Evolutionary conservation across 2,888 invertebrate species (phyloP), one percentile per base, ranked within the genome.

Genomic region (Cephonodes hylas): DNA sequence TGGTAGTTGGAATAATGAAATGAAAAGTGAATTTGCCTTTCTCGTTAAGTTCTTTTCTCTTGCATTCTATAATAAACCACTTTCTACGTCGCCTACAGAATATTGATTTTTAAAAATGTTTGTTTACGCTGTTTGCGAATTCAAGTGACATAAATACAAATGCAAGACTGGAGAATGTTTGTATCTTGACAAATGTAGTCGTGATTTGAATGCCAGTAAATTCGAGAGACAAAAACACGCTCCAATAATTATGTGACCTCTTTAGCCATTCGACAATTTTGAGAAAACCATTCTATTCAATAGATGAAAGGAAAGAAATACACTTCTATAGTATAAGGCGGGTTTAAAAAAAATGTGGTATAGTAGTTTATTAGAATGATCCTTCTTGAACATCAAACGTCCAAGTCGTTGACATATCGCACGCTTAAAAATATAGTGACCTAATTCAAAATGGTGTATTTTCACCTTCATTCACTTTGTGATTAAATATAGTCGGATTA

Each of bases 201-300:
- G 72, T 79, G 75, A 75, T 69, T 63, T 18, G 59, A 66, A 74
- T 69, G 73, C 67, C 70, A 71, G 65, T 61, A 68, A 75, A 71
- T 70, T 71, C 68, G 73, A 71, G 68, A 69, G 73, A 72, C 71
- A 70, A 66, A 65, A 66, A 64, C 71, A 77, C 69, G 78, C 78
- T 80, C 80, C 73, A 68, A 71, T n/a, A 73, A 74, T 74, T 65
- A 42, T 58, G 57, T 27, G 68, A 62, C 68, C 71, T 63, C 66
- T 75, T 74, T 74, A 65, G 31, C 27, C 18, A 27, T 53, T 10
- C 27, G 53, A 8, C 27, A 31, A 15, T 44, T 15, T 44, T 44
- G 7, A 44, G 10, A 20, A 18, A 38, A 34, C 6, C 34, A 13
- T 34, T 34, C 13, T 13, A 34, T 13, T 34, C 10, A 13, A 8